Evolutionary conservation across 2,888 invertebrate genomes (phyloP), one percentile per base, ranked within the genome.

Genomic region (Chrysopilus asiliformis): DNA sequence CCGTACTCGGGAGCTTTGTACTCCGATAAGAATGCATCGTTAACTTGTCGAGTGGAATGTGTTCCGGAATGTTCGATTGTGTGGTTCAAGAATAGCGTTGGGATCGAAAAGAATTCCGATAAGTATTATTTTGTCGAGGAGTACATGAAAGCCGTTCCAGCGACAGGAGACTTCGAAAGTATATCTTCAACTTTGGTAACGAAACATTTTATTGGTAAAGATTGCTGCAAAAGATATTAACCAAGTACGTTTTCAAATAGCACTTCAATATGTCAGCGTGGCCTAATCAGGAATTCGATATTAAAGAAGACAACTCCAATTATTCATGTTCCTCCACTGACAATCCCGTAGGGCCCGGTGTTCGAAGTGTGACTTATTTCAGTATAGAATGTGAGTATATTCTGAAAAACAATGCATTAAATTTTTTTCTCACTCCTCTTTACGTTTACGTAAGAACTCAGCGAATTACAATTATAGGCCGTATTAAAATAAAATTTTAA

Each of bases 41-140:
- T 91, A 12, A 80, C 81, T 2, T 91, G 90, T 58, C 77, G 85
- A 43, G 84, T 91, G 36, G 91, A 91, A 56, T 91, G 90, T 55
- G 82, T 79, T 8, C 91, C 91, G 0, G 68, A 79, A 22, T 91
- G 91, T 64, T 73, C 76, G 45, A 79, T 91, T 38, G 70, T 77
- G 16, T 91, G 91, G 91, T 70, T 78, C 46, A 86, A 84, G 55
- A 79, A 86, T 53, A 81, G 78, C 3, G 65, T 70, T 17, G 70
- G 72, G 8, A 75, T 90, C 45, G 72, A 79, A 42, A 72, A 79
- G 47, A 66, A 67, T 8, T 56, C 53, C 36, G 70, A 70, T 30
- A 68, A 68, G 38, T 87, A 85, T 64, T 75, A 74, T 49, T 72
- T 82, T 32, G 70, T 70, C 41, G 76, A 78, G 48, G 68, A 70